Conservation (phyloP, 2,888 invertebrate genomes). For the Campoletis raptor region DNA sequence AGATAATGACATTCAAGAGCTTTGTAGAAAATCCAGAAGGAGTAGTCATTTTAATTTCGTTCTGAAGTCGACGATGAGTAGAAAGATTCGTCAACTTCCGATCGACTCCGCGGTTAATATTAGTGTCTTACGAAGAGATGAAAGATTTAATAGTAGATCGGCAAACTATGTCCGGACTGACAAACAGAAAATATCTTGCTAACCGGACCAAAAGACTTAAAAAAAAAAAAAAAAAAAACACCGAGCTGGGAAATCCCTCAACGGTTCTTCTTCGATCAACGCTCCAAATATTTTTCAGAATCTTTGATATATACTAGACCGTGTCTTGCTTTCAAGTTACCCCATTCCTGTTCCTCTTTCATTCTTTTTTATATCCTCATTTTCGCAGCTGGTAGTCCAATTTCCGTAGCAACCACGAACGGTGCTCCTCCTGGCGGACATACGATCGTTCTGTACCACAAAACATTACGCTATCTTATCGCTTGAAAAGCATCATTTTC, state of each 20-base stretch:
- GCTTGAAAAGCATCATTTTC: not conserved
- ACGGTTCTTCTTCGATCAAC: constrained; percentile 5
- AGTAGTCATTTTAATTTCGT: not conserved
- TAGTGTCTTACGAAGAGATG: not conserved
- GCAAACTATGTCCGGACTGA: not conserved
- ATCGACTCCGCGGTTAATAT: not conserved
- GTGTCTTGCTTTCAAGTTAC: not conserved
- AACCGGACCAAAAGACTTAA: not conserved
- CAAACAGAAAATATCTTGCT: not conserved
- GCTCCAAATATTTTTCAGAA: not conserved
- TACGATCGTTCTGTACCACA: not conserved
- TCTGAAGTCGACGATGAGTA: not conserved
- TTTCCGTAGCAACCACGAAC: constrained; percentile 22
- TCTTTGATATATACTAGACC: not conserved
- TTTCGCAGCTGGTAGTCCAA: constrained; percentile 13
- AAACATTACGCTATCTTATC: constrained; percentile 26
- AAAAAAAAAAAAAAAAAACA: not conserved
- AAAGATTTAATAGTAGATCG: not conserved
- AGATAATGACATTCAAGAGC: too few species aligned
- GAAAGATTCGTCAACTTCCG: not conserved
- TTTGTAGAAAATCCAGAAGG: not conserved
- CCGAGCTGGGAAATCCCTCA: not conserved
- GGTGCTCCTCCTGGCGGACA: constrained; percentile 1
- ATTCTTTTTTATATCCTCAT: constrained; percentile 23
- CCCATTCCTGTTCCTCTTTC: not conserved